Conservation (phyloP, 2,113 vertebrate genomes). For the Prolemur simus region DNA sequence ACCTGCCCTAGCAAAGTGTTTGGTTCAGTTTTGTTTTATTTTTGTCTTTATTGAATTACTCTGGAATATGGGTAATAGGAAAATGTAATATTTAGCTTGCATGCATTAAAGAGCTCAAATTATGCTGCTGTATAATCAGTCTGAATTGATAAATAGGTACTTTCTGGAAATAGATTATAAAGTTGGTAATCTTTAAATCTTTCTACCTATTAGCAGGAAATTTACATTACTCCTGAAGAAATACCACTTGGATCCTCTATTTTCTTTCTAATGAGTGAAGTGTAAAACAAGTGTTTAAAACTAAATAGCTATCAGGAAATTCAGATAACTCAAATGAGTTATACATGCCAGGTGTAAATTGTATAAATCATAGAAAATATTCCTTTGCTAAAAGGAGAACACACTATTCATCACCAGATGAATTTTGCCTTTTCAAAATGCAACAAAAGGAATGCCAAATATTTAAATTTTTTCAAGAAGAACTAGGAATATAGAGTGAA, state of each 20-base stretch:
- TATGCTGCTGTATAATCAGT: neutral
- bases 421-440: neutral
- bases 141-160: neutral
- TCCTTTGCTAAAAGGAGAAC: neutral
- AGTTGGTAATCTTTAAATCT: conserved; percentile 19
- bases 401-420: neutral
- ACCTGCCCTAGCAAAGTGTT: neutral
- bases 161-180: conserved; percentile 36
- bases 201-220: neutral
- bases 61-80: neutral
- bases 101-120: conserved; percentile 11
- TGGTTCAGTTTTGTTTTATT: conserved; percentile 26
- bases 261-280: neutral
- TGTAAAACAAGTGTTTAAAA: neutral
- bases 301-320: neutral
- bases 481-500: neutral
- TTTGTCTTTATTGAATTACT: conserved; percentile 29
- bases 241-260: neutral
- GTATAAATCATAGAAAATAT: neutral
- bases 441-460: neutral
- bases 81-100: neutral
- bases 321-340: neutral
- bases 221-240: conserved; percentile 16
- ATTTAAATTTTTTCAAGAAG: neutral
- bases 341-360: neutral